Evolutionary conservation across 2,113 vertebrate genomes (phyloP), one percentile per base, ranked within the genome.

Genomic region (Acanthochromis polyacanthus): DNA sequence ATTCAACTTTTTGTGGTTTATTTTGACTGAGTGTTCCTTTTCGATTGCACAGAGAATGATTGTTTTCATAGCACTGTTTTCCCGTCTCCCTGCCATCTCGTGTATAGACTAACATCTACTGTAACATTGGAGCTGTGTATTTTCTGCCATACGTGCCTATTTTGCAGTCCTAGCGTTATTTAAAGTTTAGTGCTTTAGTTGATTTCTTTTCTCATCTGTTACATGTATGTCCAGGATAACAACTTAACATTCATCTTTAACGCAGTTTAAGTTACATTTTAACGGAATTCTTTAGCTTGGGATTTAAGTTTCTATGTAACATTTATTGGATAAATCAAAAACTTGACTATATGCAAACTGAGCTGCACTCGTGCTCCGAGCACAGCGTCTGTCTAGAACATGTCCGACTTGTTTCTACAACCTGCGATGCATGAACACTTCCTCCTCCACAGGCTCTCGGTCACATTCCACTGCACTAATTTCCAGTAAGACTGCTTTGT

Each of bases 141-240:
- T 85, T 81, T 91, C 86, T 90, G 89, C 95, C 95, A 87, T 88
- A 91, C 82, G 94, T 95, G 95, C 95, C 95, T 95, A 69, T 91
- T 92, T 94, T 88, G 73, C 83, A 71, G 76, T 84, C 85, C 32
- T 66, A 70, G 74, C 50, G 58, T 76, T 80, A 71, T 70, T 76
- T 82, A 63, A 75, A 52, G 50, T 74, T 60, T 48, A 22, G 48
- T 64, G 19, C 5, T 38, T 81, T 71, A 32, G 74, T 67, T 48
- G 55, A 48, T 81, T 83, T 70, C 4, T 67, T 67, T 38, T 52
- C 8, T 67, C 63, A 70, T 83, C 48, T 63, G 71, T 90, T 83
- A 88, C 74, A 51, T 10, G n/a, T 78, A 36, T 10, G 45, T 85
- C 32, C 53, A 50, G 70, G 30, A 46, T 50, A 22, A 28, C 45